These are phyloP conservation scores for Peromyscus melanophrys DNA, from an alignment of 2,797 vertebrate species.

Conservation along the genomic window DNA sequence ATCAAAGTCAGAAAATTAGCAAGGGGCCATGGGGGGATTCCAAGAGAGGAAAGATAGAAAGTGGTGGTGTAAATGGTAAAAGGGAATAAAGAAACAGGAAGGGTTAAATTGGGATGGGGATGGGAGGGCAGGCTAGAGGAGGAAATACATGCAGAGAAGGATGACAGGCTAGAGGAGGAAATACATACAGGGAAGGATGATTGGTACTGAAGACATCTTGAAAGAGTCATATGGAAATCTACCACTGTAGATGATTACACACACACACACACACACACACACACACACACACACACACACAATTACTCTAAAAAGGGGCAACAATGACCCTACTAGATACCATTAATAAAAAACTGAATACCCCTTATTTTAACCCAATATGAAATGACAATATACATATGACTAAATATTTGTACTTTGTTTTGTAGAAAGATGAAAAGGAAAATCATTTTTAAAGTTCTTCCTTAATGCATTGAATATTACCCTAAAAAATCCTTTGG, in stretches of 20 bases:
- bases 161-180: not conserved
- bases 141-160: not conserved
- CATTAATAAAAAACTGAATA: too few species aligned
- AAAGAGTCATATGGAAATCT: not conserved
- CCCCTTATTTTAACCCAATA: slow-evolving; percentile 37
- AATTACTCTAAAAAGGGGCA: not conserved
- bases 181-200: not conserved
- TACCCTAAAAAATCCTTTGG: not conserved
- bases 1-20: not conserved
- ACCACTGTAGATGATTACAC: not conserved
- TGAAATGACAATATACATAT: not conserved
- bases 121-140: not conserved
- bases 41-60: not conserved
- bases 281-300: too few species aligned
- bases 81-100: not conserved
- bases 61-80: not conserved
- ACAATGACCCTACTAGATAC: not conserved
- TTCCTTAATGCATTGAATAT: not conserved
- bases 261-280: too few species aligned
- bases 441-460: not conserved
- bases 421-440: slow-evolving; percentile 28
- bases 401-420: not conserved
- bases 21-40: not conserved
- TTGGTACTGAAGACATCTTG: not conserved
- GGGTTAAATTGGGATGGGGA: not conserved